phyloP scores from a whole-genome alignment of 2,888 invertebrate genomes.

The Encarsia formosa region DNA sequence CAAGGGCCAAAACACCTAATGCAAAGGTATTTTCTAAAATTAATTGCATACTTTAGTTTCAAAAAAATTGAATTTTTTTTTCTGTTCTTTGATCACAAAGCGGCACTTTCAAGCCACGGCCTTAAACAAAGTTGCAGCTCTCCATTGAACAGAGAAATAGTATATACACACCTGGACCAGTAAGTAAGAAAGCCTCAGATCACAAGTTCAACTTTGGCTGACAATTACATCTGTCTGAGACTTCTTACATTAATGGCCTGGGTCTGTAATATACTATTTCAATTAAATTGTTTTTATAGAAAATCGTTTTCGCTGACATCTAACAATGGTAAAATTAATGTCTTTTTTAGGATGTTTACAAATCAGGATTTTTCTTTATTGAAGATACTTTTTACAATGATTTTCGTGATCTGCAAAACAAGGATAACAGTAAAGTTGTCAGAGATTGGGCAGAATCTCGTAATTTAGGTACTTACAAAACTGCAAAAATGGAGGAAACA shows the following conservation, averaged over 20 bases:
- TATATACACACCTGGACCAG: too few species aligned
- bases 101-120: too few species aligned
- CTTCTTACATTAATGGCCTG: too few species aligned
- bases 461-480: constrained; percentile 53
- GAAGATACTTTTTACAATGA: constrained; percentile 78
- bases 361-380: constrained; percentile 74
- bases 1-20: constrained; percentile 29
- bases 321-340: constrained; percentile 6
- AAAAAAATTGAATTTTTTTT: not conserved
- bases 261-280: too few species aligned
- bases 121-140: too few species aligned
- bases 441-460: constrained; percentile 59
- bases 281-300: not conserved
- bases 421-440: constrained; percentile 66
- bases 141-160: too few species aligned
- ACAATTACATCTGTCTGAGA: too few species aligned
- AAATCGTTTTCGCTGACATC: not conserved
- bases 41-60: not conserved
- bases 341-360: constrained; percentile 59
- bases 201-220: too few species aligned
- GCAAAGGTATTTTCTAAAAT: constrained; percentile 18
- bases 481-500: constrained; percentile 56
- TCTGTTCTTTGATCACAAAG: too few species aligned
- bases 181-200: too few species aligned
- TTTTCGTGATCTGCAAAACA: constrained; percentile 55